Base-by-base conservation (phyloP, 2,888 invertebrate genomes). In the Leptura quadrifasciata region DNA sequence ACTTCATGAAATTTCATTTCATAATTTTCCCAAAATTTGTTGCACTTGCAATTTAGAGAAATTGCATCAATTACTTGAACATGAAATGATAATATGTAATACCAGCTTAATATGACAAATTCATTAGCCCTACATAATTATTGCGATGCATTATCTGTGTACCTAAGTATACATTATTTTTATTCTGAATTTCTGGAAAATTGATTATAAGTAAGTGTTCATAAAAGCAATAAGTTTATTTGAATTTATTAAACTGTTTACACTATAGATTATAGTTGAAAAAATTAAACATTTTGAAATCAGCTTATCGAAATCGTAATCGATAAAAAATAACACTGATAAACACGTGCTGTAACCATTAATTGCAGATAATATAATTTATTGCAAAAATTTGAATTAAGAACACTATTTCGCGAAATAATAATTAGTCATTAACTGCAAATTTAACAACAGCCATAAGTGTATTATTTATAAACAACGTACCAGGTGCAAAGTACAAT, bases 351-450 rank as follows among this genome's bases (percentile, higher is more conserved):
- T 60, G 21, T 61, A 52, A 52, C 60, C 20, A 63, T 78, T 58
- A 67, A 75, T 65, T 77, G 72, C 70, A 77, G 77, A 77, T 77
- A 77, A 72, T 72, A 72, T 65, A 72, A 77, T 77, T 75, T 73
- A 75, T 69, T 72, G 72, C 69, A 72, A 72, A 77, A 72, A 68
- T 58, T 61, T n/a, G 64, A 74, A 74, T 77, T 52, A 74, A 71
- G 31, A 47, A 74, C 69, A 58, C 60, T 71, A 71, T 77, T 75
- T 75, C 61, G 54, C 20, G 69, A 20, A 72, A 64, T 72, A 61
- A 77, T 74, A 75, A 72, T 72, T 64, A 71, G 61, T 71, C 71
- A 61, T 71, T 71, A 61, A 71, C 9, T 52, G 35, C 52, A 52
- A 35, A 12, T 0, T 24, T 27, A 60, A 60, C 18, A 57, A 57